phyloP scores from a whole-genome alignment of 2,888 invertebrate species.

The Tenthredo livida region DNA sequence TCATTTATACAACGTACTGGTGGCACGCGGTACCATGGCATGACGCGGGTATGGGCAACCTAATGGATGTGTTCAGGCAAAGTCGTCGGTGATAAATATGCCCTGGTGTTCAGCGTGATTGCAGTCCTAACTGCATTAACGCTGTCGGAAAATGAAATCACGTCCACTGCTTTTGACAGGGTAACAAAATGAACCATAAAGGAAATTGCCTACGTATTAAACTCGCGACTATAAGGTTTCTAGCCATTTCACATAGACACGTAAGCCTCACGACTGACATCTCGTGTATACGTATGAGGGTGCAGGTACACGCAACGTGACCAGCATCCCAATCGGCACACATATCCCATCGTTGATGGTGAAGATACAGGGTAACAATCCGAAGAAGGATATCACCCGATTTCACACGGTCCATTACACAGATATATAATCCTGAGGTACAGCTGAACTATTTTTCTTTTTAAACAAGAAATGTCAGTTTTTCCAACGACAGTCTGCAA shows the following conservation, averaged over 20 bases:
- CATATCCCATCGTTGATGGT: neutral
- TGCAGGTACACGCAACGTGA: neutral
- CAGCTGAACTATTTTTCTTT: no score
- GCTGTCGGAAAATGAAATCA: conserved; percentile 44
- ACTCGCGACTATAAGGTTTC: conserved; percentile 23
- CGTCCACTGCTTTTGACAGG: conserved; percentile 43
- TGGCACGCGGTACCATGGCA: conserved; percentile 12
- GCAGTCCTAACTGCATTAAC: conserved; percentile 47
- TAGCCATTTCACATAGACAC: neutral
- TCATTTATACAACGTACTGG: conserved; percentile 23
- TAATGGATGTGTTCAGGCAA: conserved; percentile 43
- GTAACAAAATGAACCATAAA: conserved; percentile 44
- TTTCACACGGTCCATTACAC: neutral
- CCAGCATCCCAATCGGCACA: neutral
- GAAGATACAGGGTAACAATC: neutral
- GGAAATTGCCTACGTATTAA: conserved; percentile 44
- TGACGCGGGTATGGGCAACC: conserved; percentile 15
- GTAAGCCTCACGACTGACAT: neutral
- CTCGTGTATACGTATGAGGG: neutral
- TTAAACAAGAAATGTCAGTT: no score
- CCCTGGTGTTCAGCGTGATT: conserved; percentile 43
- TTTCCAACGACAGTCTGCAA: no score
- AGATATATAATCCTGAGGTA: neutral
- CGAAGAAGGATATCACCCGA: neutral
- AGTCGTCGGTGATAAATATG: conserved; percentile 42